Base-by-base conservation (phyloP, 2,888 invertebrate species). In the Sclerodermus sp. region DNA sequence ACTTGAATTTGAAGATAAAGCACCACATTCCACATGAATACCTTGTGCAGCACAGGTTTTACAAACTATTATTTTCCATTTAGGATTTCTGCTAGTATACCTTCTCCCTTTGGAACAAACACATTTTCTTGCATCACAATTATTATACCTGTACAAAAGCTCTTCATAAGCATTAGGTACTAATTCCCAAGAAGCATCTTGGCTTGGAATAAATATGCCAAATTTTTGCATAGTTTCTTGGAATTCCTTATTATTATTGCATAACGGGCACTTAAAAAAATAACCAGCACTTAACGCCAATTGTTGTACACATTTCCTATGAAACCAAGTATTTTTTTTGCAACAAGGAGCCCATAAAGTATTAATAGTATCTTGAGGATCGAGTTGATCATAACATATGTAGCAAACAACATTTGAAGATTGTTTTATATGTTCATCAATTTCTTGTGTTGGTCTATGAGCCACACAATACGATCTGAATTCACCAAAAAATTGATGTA, bases 121-220 rank as follows among this genome's bases (percentile, higher is more conserved):
- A 70, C 93, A 93, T 0, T 55, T 57, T 0, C 55, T 34, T 0
- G 86, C 84, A 38, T 83, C 82, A 69, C 93, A 93, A 0, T 66
- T 58, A 5, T 82, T 71, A 1, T 85, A 83, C 1, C 88, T 76
- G 51, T 86, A 84, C 14, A 86, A 79, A 36, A 91, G 82, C 50
- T 90, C 91, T 0, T 84, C 81, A 76, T 84, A 93, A 0, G 92
- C 91, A 67, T 89, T 84, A 1, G 89, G 88, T 55, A 84, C 87
- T 10, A 84, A 67, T 70, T 93, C 93, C 93, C 93, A 93, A 0
- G 89, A 84, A 0, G 93, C 93, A 73, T 93, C 93, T 63, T 88
- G 84, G 64, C 91, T 87, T 0, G 93, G 93, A 38, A 93, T 85
- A 52, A 86, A 90, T 55, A 92, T 88, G 1, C 93, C 93, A 70